Percentiles rank a stretch among this genome's conserved stretches.
These are phyloP conservation scores for Vipera ursinii DNA, from an alignment of 2,797 vertebrate species.

Conservation along the genomic window DNA sequence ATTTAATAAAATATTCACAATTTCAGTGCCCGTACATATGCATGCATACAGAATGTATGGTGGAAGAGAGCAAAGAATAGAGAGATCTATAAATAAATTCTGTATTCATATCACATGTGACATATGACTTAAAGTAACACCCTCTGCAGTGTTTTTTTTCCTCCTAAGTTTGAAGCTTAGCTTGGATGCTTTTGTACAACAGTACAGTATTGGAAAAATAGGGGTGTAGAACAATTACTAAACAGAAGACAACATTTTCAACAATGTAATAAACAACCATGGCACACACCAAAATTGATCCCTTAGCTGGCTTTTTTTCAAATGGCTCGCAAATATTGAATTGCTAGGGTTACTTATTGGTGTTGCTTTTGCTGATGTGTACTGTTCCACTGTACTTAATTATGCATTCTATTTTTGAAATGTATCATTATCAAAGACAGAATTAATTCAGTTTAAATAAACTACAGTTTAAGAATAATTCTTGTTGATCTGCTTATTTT, in stretches of 20 bases:
- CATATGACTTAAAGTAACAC: not conserved
- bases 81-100: not conserved
- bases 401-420: not conserved
- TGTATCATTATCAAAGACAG: not conserved
- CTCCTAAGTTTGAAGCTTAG: not conserved
- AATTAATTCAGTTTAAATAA: not conserved
- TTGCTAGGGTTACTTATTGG: not conserved
- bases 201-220: not conserved
- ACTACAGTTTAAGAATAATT: not conserved
- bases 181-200: not conserved
- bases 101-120: not conserved
- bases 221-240: not conserved
- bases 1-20: not conserved
- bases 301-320: not conserved
- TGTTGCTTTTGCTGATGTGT: not conserved
- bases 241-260: not conserved
- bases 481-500: not conserved
- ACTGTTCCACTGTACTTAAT: not conserved
- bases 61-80: not conserved
- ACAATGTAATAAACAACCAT: not conserved
- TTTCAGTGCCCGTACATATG: not conserved
- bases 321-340: not conserved
- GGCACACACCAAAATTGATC: not conserved
- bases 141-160: not conserved
- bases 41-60: not conserved